Evolutionary conservation across 2,888 invertebrate species (phyloP).

Genomic region (Hedychridium roseum): DNA sequence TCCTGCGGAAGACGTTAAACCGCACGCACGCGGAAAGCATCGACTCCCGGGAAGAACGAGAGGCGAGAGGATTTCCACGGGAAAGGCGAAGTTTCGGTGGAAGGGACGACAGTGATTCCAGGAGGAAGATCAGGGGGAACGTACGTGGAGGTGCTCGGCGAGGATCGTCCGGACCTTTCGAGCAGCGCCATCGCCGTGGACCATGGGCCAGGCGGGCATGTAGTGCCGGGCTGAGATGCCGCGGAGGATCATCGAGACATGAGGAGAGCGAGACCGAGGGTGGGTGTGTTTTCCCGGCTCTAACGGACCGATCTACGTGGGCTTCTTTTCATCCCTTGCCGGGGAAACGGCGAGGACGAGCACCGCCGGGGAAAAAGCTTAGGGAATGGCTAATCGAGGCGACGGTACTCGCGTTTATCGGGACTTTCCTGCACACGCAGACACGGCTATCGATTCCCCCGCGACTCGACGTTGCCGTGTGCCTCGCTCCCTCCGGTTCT

Average conservation of each 20-base stretch:
- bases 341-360: background rate
- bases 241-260: slow-evolving; percentile 53
- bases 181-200: slow-evolving; percentile 33
- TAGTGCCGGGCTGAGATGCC: slow-evolving; percentile 47
- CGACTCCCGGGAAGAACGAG: slow-evolving; percentile 12
- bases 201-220: slow-evolving; percentile 35
- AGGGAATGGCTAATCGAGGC: too few species aligned
- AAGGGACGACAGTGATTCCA: too few species aligned
- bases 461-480: too few species aligned
- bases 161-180: slow-evolving; percentile 1
- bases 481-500: slow-evolving; percentile 6
- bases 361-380: too few species aligned
- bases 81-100: background rate
- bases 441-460: slow-evolving; percentile 3
- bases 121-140: slow-evolving; percentile 7
- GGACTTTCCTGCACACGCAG: slow-evolving; percentile 3
- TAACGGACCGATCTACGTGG: too few species aligned
- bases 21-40: too few species aligned
- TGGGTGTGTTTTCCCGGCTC: slow-evolving; percentile 44
- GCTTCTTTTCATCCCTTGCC: background rate
- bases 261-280: slow-evolving; percentile 52
- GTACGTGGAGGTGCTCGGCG: background rate
- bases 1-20: too few species aligned
- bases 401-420: background rate
- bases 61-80: background rate